phyloP scores from a whole-genome alignment of 2,888 invertebrate genomes.

The Scelioninae gen. 1 region DNA sequence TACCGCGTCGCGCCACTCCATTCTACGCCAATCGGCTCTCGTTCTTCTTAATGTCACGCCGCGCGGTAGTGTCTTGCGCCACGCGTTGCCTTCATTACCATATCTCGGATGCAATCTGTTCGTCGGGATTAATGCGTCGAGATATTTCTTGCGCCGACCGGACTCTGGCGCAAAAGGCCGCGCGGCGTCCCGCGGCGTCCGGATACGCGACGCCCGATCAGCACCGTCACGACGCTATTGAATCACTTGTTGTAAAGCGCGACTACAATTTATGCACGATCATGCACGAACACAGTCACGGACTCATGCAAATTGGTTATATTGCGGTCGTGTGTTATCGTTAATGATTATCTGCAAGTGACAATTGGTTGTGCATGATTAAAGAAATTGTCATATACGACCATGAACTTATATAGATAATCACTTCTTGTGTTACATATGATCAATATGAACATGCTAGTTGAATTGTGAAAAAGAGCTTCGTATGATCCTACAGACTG shows the following conservation, averaged over 20 bases:
- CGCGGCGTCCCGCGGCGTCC: constrained; percentile 63
- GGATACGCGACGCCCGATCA: constrained; percentile 63
- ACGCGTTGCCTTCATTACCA: constrained; percentile 83
- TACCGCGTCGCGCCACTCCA: constrained; percentile 79
- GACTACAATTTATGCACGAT: constrained; percentile 50
- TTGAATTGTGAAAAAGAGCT: neutral
- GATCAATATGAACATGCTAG: neutral
- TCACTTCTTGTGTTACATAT: neutral
- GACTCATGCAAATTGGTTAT: constrained; percentile 41
- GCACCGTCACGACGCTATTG: constrained; percentile 62
- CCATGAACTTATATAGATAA: constrained; percentile 39
- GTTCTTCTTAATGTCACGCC: constrained; percentile 82
- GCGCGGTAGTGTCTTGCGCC: constrained; percentile 79
- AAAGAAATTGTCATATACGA: constrained; percentile 18
- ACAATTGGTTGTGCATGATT: constrained; percentile 40
- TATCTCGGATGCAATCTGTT: constrained; percentile 83
- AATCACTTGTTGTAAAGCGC: constrained; percentile 13
- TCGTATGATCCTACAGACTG: neutral
- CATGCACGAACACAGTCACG: constrained; percentile 39
- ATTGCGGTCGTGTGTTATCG: constrained; percentile 34
- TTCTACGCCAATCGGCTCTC: constrained; percentile 81
- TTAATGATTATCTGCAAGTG: constrained; percentile 40
- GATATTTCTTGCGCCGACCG: constrained; percentile 79
- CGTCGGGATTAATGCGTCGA: constrained; percentile 81
- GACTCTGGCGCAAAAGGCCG: constrained; percentile 60